phyloP scores from a whole-genome alignment of 2,888 invertebrate species.

The Chrysina gloriosa region DNA sequence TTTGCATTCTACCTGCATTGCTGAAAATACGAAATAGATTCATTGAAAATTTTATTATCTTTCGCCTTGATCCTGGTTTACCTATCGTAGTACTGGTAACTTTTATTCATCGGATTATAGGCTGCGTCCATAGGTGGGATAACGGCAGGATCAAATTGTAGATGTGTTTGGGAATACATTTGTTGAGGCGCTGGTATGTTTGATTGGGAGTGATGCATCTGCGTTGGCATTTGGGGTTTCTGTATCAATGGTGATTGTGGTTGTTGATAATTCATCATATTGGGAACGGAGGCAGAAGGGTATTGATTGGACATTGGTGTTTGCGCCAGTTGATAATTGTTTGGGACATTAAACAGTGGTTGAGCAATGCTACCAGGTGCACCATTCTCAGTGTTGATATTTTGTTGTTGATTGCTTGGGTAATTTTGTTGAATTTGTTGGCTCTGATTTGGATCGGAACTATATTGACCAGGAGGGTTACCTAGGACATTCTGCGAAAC shows the following conservation, averaged over 20 bases:
- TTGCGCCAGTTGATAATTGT: slow-evolving; percentile 8
- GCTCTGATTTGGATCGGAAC: neutral
- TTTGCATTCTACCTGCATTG: slow-evolving; percentile 27
- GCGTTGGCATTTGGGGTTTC: slow-evolving; percentile 2
- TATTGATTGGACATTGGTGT: neutral
- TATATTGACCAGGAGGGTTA: slow-evolving; percentile 5
- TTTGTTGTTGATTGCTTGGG: neutral
- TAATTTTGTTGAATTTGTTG: slow-evolving; percentile 5
- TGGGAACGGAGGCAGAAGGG: neutral
- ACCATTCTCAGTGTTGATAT: neutral
- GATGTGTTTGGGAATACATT: slow-evolving; percentile 35
- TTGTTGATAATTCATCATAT: slow-evolving; percentile 13
- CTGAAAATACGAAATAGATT: slow-evolving; percentile 17
- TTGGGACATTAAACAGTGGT: neutral
- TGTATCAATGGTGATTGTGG: slow-evolving; percentile 10
- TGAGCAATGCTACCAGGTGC: neutral
- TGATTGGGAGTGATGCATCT: slow-evolving; percentile 28
- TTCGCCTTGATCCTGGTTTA: slow-evolving; percentile 13
- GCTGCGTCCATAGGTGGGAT: slow-evolving; percentile 15
- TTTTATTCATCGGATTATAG: slow-evolving; percentile 9
- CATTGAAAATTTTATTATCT: neutral
- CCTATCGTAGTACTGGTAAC: slow-evolving; percentile 45
- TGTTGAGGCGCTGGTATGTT: slow-evolving; percentile 40
- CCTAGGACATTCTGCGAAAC: no score
- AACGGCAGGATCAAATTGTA: slow-evolving; percentile 15